phyloP scores from a whole-genome alignment of 2,113 vertebrate species.

The Nibea coibor region DNA sequence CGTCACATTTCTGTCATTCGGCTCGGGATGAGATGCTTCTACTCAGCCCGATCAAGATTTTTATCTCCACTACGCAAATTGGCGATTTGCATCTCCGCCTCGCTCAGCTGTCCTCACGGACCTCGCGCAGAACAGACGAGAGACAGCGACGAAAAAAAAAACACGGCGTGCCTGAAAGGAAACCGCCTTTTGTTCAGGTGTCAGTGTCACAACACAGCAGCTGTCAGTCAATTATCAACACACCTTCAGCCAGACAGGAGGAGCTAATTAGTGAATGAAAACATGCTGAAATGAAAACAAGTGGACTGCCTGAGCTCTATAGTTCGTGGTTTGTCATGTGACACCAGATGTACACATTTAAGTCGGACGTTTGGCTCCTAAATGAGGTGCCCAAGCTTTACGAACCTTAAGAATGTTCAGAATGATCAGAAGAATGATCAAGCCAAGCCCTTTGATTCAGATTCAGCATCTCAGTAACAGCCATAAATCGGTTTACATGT shows the following conservation, averaged over 20 bases:
- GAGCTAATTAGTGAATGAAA: not conserved
- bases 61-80: conserved; percentile 27
- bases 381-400: not conserved
- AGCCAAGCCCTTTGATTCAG: not conserved
- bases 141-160: not conserved
- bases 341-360: not conserved
- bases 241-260: not conserved
- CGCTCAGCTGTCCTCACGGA: conserved; percentile 20
- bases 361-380: not conserved
- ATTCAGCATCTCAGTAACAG: not conserved
- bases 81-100: conserved; percentile 6
- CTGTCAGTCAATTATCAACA: conserved; percentile 7
- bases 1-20: not conserved
- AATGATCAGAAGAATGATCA: no score
- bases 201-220: not conserved
- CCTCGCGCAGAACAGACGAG: not conserved
- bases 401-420: not conserved
- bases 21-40: not conserved
- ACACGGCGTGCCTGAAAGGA: not conserved
- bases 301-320: not conserved
- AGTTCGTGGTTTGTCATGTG: not conserved
- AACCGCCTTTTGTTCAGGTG: not conserved
- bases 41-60: not conserved
- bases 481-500: not conserved
- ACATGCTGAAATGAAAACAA: not conserved